Base-by-base conservation (phyloP, 2,113 vertebrate genomes). In the Saguinus midas region DNA sequence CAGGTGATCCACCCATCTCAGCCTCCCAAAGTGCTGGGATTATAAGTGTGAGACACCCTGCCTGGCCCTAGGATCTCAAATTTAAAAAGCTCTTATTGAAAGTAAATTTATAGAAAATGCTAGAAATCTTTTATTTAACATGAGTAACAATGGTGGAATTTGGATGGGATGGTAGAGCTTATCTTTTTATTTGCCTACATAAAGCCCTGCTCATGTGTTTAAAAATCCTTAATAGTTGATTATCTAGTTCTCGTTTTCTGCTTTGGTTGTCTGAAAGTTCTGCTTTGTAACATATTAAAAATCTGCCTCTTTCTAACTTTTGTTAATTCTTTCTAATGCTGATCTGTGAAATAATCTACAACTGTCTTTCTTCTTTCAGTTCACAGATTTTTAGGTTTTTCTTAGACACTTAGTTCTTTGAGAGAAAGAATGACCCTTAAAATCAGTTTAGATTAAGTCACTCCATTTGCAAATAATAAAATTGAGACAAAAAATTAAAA, bases 371-470 rank as follows among this genome's bases (percentile, higher is more conserved):
- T 87, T 78, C 37, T 25, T 94, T 75, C 87, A 84, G 3, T 76
- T 81, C 23, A 76, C 0, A 72, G 40, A 50, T 13, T 1, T 91
- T 90, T 52, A 40, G 16, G 1, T 87, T 93, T 94, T 94, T 58
- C 40, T 91, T n/a, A 93, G 17, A 27, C 8, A 80, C 20, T 89
- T 83, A 92, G 37, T 90, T 32, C 11, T 45, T 64, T 92, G 45
- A 84, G 55, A 72, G 23, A 35, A 94, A 50, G 4, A 50, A 40
- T 43, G 5, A 16, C 75, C 0, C 29, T 89, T 83, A 37, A 72
- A 78, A 66, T 75, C 55, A 89, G 84, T 92, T 97, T 76, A 90
- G 14, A 70, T 96, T 95, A 87, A 90, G 57, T 76, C 9, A 86
- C 94, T 87, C n/a, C 52, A 8, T 66, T 90, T 90, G 72, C 1